A percentile compares a stretch with the other conserved stretches of the same genome.
Conservation (phyloP, 2,888 invertebrate genomes). For the Argyresthia goedartella region DNA sequence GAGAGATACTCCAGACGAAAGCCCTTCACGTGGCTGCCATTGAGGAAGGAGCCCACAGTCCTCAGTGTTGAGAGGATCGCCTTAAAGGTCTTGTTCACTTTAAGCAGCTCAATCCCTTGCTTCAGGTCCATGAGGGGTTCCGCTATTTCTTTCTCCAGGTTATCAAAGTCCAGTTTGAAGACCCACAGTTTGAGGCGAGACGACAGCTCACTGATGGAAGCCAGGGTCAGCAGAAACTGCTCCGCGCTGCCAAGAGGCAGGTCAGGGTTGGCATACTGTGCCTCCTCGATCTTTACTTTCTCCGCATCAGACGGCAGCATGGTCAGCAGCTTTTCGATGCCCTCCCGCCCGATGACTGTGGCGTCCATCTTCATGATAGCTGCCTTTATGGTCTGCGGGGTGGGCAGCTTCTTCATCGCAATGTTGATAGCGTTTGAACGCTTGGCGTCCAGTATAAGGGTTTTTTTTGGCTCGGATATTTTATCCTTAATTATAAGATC, state of each 20-base stretch:
- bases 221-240: constrained; percentile 96
- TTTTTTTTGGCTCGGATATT: constrained; percentile 60
- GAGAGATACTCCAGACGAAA: no score
- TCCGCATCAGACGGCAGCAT: constrained; percentile 99
- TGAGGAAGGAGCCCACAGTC: no score
- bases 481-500: constrained; percentile 90
- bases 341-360: constrained; percentile 97
- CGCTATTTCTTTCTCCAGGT: constrained; percentile 81
- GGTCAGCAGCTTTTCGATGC: constrained; percentile 96
- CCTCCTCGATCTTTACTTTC: constrained; percentile 95
- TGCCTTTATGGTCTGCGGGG: constrained; percentile 97
- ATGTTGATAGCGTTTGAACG: constrained; percentile 99
- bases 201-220: constrained; percentile 94
- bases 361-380: constrained; percentile 99
- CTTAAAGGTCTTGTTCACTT: no score
- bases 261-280: constrained; percentile 90
- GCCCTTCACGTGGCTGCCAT: no score
- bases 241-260: constrained; percentile 95
- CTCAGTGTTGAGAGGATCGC: no score
- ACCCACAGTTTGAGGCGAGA: constrained; percentile 97
- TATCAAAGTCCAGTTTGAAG: constrained; percentile 98
- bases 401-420: constrained; percentile 98
- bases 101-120: no score
- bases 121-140: no score
- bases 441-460: constrained; percentile 93